phyloP scores from a whole-genome alignment of 2,888 invertebrate species.

The Hipparchia semele region DNA sequence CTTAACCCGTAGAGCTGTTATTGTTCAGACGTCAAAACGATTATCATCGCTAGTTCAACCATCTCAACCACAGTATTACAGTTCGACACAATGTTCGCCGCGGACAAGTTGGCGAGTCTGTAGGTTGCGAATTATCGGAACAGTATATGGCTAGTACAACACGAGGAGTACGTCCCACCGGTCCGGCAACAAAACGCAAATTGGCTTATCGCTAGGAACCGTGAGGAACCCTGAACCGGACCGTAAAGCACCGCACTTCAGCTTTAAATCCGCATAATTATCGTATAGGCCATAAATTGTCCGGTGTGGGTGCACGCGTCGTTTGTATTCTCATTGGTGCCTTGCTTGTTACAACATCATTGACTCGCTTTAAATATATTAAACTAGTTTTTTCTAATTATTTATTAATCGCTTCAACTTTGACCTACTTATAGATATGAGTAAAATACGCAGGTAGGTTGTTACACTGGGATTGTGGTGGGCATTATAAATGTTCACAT shows the following conservation, averaged over 20 bases:
- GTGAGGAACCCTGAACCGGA: constrained; percentile 69
- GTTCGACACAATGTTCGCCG: neutral
- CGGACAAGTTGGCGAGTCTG: neutral
- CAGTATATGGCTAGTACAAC: constrained; percentile 41
- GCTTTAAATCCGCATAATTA: constrained; percentile 78
- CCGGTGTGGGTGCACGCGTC: constrained; percentile 55
- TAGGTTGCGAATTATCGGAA: neutral
- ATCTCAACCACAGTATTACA: neutral
- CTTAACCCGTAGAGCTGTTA: no score
- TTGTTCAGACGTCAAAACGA: no score
- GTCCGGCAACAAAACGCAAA: constrained; percentile 61
- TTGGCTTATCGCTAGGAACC: constrained; percentile 56
- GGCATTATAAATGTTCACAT: neutral
- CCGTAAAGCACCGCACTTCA: constrained; percentile 69
- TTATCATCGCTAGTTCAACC: neutral
- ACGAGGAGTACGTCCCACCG: constrained; percentile 55
- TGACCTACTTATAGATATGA: neutral
- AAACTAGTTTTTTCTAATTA: constrained; percentile 5
- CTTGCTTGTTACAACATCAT: constrained; percentile 53
- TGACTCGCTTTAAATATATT: constrained; percentile 43
- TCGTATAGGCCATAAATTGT: constrained; percentile 75
- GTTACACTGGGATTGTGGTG: neutral
- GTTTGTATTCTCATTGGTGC: constrained; percentile 52
- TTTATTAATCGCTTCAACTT: constrained; percentile 5
- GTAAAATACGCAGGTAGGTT: neutral